Evolutionary conservation across 1,140 invertebrate species (phyloP), one percentile per base, ranked within the genome.

Genomic region (Drosophila sturtevanti): DNA sequence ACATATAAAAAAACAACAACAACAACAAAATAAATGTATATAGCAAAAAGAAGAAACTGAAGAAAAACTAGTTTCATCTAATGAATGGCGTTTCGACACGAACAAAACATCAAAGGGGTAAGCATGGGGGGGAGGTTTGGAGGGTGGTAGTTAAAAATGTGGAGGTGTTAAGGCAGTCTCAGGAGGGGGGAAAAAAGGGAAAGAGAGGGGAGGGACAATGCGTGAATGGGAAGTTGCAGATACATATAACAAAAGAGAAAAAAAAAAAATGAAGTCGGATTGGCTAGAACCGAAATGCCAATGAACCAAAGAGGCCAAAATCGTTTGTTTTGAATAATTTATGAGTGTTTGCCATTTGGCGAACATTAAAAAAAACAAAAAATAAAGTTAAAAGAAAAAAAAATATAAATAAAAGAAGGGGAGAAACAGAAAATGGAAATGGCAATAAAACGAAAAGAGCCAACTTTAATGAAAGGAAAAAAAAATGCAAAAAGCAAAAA

Each of bases 231-330:
- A 86, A 86, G 81, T 85, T 77, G 70, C 64, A 74, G 61, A 79
- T 65, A 78, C 37, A 65, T 38, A 62, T 63, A 59, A 60, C 51
- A 55, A 74, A 52, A 24, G 24, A 24, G 4, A 1, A 24, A 24
- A 24, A 24, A 24, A 24, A 24, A 31, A 31, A n/a, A n/a, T n/a
- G n/a, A n/a, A 65, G 37, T 56, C 54, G 74, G 61, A 69, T 87
- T 81, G 70, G 70, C 82, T 35, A 63, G 44, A 79, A 89, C 69
- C 37, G 75, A 87, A 86, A 86, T 87, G 82, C 82, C 82, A 87
- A 87, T 87, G 82, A 87, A 87, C 82, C 82, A 87, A 77, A 89
- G 82, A 89, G 82, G 82, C 82, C 82, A 71, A 87, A 48, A 82
- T 68, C 14, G 52, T 77, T 77, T 70, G 60, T 38, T 77, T 86